phyloP scores from a whole-genome alignment of 1,140 invertebrate genomes.

The Acromyrmex echinatior region DNA sequence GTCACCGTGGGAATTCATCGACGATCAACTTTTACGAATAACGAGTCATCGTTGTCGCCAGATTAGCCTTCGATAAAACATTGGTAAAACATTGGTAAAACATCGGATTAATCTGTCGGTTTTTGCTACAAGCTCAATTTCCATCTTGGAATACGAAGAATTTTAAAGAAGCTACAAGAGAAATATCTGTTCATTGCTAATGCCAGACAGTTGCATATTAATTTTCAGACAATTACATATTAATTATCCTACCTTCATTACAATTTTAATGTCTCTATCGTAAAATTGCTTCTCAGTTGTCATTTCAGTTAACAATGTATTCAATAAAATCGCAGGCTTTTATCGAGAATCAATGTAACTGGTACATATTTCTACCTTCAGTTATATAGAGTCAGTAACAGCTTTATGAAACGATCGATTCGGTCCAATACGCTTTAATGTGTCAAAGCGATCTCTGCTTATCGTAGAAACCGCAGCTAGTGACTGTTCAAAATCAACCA shows the following conservation, averaged over 20 bases:
- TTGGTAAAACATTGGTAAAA: neutral
- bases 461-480: constrained; percentile 10
- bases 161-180: neutral
- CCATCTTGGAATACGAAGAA: neutral
- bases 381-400: neutral
- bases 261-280: neutral
- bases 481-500: constrained; percentile 28
- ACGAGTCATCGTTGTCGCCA: constrained; percentile 16
- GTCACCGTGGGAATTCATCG: constrained; percentile 36
- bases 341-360: constrained; percentile 22
- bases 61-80: constrained; percentile 5
- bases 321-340: constrained; percentile 18
- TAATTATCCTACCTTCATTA: neutral
- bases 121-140: neutral
- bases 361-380: neutral
- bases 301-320: constrained; percentile 6
- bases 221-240: neutral
- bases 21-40: constrained; percentile 44
- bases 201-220: neutral
- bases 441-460: constrained; percentile 53
- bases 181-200: neutral
- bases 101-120: neutral
- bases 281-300: neutral
- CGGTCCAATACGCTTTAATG: constrained; percentile 51
- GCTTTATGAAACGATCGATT: constrained; percentile 57